Conservation (phyloP, 1,140 invertebrate genomes). For the Aphelenchoides besseyi region DNA sequence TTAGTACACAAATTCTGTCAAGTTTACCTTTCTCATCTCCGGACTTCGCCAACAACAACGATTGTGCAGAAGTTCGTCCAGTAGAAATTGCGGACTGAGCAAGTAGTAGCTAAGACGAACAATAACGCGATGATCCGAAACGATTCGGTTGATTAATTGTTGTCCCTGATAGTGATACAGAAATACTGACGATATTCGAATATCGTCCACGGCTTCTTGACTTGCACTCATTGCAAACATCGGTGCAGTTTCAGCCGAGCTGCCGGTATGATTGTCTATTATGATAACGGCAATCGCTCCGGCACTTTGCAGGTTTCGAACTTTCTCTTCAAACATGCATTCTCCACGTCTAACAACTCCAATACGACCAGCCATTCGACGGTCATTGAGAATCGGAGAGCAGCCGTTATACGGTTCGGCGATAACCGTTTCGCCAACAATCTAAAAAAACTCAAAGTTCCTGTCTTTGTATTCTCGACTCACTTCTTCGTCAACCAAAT, state of each 20-base stretch:
- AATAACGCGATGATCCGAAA: slow-evolving; percentile 22
- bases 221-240: slow-evolving; percentile 92
- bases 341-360: slow-evolving; percentile 79
- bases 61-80: slow-evolving; percentile 25
- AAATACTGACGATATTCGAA: slow-evolving; percentile 84
- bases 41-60: slow-evolving; percentile 25
- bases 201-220: slow-evolving; percentile 72
- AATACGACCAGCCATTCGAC: slow-evolving; percentile 73
- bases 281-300: slow-evolving; percentile 82
- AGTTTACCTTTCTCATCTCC: slow-evolving; percentile 19
- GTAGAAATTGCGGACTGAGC: slow-evolving; percentile 19
- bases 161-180: slow-evolving; percentile 78
- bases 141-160: slow-evolving; percentile 67
- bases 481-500: slow-evolving; percentile 67
- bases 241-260: slow-evolving; percentile 72
- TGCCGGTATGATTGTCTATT: slow-evolving; percentile 77
- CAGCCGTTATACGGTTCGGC: slow-evolving; percentile 74
- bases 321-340: slow-evolving; percentile 93
- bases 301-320: slow-evolving; percentile 73
- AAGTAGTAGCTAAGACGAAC: slow-evolving; percentile 26
- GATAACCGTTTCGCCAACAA: slow-evolving; percentile 68
- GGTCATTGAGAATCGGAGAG: slow-evolving; percentile 69
- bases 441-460: slow-evolving; percentile 33
- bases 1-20: slow-evolving; percentile 12
- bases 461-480: slow-evolving; percentile 24